Conservation (phyloP, 1,140 invertebrate species). For the Atopsyche davidsoni region DNA sequence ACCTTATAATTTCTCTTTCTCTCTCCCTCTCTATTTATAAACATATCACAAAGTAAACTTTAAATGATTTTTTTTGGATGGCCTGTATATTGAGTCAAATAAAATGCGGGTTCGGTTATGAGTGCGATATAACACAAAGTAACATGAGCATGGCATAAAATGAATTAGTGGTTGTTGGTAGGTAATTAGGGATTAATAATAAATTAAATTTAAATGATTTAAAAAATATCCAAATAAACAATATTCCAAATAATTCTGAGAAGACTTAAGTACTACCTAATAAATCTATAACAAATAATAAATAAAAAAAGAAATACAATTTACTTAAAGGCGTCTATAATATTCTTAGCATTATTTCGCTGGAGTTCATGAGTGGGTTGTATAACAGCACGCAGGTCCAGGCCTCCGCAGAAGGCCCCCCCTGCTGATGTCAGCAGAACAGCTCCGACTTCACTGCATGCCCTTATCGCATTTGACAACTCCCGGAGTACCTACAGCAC, state of each 20-base stretch:
- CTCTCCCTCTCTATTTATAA: no score
- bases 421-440: slow-evolving; percentile 15
- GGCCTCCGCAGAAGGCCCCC: slow-evolving; percentile 16
- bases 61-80: no score
- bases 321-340: slow-evolving; percentile 16
- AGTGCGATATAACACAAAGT: no score
- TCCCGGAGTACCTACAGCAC: slow-evolving; percentile 19
- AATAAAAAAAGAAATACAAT: not conserved
- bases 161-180: no score
- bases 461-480: slow-evolving; percentile 16
- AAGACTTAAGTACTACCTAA: not conserved
- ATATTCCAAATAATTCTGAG: not conserved
- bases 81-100: no score
- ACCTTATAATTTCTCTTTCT: no score
- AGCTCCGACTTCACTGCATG: slow-evolving; percentile 3
- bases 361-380: slow-evolving; percentile 13
- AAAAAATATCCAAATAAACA: not conserved
- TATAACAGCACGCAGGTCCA: slow-evolving; percentile 20
- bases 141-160: no score
- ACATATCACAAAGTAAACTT: no score
- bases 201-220: not conserved
- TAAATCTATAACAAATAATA: not conserved
- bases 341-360: slow-evolving; percentile 12
- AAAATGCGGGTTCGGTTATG: no score
- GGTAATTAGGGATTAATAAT: not conserved